Evolutionary conservation across 1,140 invertebrate species (phyloP), one percentile per base, ranked within the genome.

Genomic region (Drosophila tani): DNA sequence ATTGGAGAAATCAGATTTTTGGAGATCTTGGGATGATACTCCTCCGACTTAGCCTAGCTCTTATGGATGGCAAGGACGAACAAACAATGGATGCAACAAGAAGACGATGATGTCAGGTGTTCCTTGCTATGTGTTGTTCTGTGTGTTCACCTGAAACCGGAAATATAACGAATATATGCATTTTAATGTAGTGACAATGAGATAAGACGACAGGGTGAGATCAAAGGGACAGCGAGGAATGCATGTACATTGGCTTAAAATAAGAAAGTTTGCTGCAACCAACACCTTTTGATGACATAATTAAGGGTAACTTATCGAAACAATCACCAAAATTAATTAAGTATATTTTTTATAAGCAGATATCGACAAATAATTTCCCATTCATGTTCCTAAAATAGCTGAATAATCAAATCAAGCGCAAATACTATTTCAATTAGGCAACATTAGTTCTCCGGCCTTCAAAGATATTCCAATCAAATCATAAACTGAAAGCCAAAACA

Each of bases 61-160:
- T 59, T 49, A 51, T 57, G 53, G 38, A 58, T 41, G 62, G 50
- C 58, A 49, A 35, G 67, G 40, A 63, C 46, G 49, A 58, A 74
- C 67, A 75, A 40, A 84, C 81, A 84, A 69, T 83, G 63, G 47
- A 69, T 81, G 71, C 55, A 71, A 84, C 77, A 84, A 62, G 67
- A 45, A 73, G 29, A 47, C 40, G 77, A 76, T 82, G 69, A 83
- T 50, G 41, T 70, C 55, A 67, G n/a, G 14, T 66, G 38, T 47
- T 41, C 53, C 40, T 62, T 29, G 32, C 38, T 38, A 57, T 49
- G 60, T 65, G 63, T 14, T 51, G 35, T 43, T 60, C 21, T 43
- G 27, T 29, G 12, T 55, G 19, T 47, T 86, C 78, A 87, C 82
- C 82, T 86, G 75, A 55, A 84, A 73, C 59, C 41, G 68, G 65